Evolutionary conservation across 2,797 vertebrate species (phyloP), one percentile per base, ranked within the genome.

Genomic region (Myotis pilosus): DNA sequence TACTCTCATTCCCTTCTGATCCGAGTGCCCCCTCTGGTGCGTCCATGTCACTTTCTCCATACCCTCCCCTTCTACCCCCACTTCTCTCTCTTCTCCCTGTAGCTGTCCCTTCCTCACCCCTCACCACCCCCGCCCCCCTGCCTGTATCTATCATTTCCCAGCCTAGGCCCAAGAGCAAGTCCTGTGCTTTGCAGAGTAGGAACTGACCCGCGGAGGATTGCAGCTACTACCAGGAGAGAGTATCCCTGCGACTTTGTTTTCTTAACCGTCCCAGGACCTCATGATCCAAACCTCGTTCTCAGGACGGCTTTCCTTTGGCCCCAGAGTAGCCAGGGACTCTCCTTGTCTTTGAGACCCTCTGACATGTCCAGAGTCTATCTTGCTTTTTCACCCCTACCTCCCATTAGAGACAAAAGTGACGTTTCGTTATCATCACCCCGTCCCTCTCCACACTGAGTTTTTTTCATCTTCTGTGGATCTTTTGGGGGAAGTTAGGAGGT

Each of bases 301-400:
- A 17, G 76, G 69, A 69, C 30, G 33, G 33, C 41, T 53, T 87
- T 60, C 38, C 68, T 78, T 85, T 36, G 55, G 51, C 60, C 2
- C 4, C 55, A 33, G 38, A 57, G 57, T 51, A 55, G 36, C 47
- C 15, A 11, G 62, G 57, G 25, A 33, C 78, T 57, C n/a, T 75
- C 13, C 83, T 93, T 92, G 93, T 79, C 53, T 94, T 82, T 78
- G 57, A 86, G 38, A 25, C 79, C 36, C 8, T 71, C 66, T 76
- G 23, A 49, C 47, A 3, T 60, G 69, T 33, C 13, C 41, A 19
- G 6, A 23, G 33, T 72, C 91, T 92, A 28, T 72, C 11, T 92
- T 6, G 13, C 28, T 51, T 92, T 91, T 92, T 92, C 51, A 68
- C 13, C 49, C 47, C 86, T 38, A 5, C n/a, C 12, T 23, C 20